Conservation (phyloP, 2,113 vertebrate species). For the Rhinichthys klamathensis region DNA sequence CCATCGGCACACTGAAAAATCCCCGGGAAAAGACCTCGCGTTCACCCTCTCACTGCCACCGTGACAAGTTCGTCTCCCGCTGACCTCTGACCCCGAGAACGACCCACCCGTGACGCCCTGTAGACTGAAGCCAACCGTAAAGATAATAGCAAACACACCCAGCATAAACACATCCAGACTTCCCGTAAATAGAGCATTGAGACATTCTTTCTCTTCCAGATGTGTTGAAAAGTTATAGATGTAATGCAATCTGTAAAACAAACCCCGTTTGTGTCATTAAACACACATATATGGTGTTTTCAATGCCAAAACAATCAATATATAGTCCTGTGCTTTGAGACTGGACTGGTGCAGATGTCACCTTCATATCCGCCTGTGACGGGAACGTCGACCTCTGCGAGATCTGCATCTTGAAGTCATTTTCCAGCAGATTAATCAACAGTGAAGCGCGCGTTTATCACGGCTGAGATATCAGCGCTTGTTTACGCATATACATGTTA, state of each 20-base stretch:
- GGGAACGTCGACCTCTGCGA: conserved; percentile 18
- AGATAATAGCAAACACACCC: conserved; percentile 9
- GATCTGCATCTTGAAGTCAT: conserved; percentile 33
- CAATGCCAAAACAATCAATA: not conserved
- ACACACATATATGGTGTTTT: not conserved
- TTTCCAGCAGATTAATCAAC: conserved; percentile 42
- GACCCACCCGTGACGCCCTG: conserved; percentile 27
- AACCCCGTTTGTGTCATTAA: not conserved
- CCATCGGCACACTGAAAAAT: conserved; percentile 16
- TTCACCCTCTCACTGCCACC: conserved; percentile 23
- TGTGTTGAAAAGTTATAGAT: conserved; percentile 9
- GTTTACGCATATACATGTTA: conserved; percentile 5
- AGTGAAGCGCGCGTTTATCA: conserved; percentile 20
- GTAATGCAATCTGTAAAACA: not conserved
- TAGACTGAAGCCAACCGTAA: conserved; percentile 6
- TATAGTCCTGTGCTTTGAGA: not conserved
- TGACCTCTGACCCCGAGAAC: conserved; percentile 9
- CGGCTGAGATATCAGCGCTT: not conserved
- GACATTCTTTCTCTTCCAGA: conserved; percentile 4
- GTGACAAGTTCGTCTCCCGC: not conserved
- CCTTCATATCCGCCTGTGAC: not conserved
- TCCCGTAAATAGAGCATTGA: not conserved
- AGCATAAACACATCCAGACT: conserved; percentile 3
- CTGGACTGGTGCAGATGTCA: not conserved
- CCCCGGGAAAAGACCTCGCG: conserved; percentile 8